Evolutionary conservation across 2,797 vertebrate genomes (phyloP).

Genomic region (Aeoliscus strigatus): DNA sequence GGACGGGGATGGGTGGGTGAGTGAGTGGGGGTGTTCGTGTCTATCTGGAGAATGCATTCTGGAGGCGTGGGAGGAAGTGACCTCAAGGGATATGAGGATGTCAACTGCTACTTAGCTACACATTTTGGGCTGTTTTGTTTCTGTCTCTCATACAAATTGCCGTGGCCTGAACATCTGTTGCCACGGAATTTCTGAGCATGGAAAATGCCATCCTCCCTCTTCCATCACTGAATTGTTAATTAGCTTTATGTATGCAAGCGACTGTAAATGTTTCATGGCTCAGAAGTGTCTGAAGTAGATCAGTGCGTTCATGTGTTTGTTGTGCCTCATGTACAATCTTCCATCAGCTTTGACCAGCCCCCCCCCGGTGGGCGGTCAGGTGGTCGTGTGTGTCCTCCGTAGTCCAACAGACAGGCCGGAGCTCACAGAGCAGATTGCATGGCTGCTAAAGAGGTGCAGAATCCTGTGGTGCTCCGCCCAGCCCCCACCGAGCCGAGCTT

Average conservation of each 20-base stretch:
- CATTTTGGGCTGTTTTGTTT: constrained; percentile 51
- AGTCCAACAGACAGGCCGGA: constrained; percentile 35
- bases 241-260: constrained; percentile 6
- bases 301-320: constrained; percentile 36
- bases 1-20: neutral
- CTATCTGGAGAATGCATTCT: constrained; percentile 26
- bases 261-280: neutral
- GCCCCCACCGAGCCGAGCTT: constrained; percentile 54
- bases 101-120: constrained; percentile 46
- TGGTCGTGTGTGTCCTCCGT: constrained; percentile 24
- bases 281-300: neutral
- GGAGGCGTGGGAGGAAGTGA: constrained; percentile 41
- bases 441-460: constrained; percentile 74
- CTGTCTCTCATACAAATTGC: constrained; percentile 38
- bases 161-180: constrained; percentile 38
- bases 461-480: constrained; percentile 42
- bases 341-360: constrained; percentile 40
- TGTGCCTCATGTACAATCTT: constrained; percentile 53
- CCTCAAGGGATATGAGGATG: constrained; percentile 39
- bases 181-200: constrained; percentile 3
- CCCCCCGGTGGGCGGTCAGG: constrained; percentile 29
- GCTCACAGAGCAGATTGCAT: constrained; percentile 73
- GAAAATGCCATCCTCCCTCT: neutral
- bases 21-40: neutral
- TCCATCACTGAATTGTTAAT: constrained; percentile 3